Base-by-base conservation (phyloP, 2,888 invertebrate species). In the Encarsia formosa region DNA sequence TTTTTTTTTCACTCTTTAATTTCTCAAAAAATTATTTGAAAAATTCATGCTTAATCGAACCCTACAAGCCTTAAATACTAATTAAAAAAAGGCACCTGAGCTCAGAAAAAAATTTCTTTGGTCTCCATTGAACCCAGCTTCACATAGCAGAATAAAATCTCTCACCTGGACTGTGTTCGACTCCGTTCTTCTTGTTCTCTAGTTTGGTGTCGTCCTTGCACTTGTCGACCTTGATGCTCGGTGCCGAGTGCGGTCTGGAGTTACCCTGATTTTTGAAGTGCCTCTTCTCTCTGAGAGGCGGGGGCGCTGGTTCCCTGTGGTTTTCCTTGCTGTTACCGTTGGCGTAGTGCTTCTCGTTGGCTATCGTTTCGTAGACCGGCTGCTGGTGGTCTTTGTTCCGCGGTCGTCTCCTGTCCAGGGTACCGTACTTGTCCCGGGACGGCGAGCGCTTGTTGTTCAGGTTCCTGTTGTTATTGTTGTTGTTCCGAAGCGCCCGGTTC, bases 231-330 rank as follows among this genome's bases (percentile, higher is more conserved):
- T 68, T 70, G 44, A 70, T 61, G 5, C 70, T 64, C 1, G 71
- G 71, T 0, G 71, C 70, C 1, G 71, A 71, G 40, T 67, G 70
- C 4, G 71, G 71, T 34, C 69, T 59, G 24, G 63, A 59, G 4
- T 57, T 63, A 32, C 37, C 23, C 11, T 37, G 31, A 3, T 8
- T 6, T 5, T 38, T 8, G 22, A 16, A 8, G 11, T 35, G 22
- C 19, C 38, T 16, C 32, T 13, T 22, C 9, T n/a, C 37, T 37
- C 5, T 37, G 37, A 19, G 9, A 8, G 9, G 13, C 2, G 42
- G 15, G 4, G 24, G 5, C 29, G 20, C 15, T 15, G 13, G 22
- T 16, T 19, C 20, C 24, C 16, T 16, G 22, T 40, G 23, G 38
- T 24, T 20, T 5, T n/a, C n/a, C n/a, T n/a, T n/a, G n/a, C n/a